A percentile compares a stretch with the other conserved stretches of the same genome.
These are phyloP conservation scores for Arvicanthis niloticus DNA, from an alignment of 2,113 vertebrate genomes.

Conservation along the genomic window DNA sequence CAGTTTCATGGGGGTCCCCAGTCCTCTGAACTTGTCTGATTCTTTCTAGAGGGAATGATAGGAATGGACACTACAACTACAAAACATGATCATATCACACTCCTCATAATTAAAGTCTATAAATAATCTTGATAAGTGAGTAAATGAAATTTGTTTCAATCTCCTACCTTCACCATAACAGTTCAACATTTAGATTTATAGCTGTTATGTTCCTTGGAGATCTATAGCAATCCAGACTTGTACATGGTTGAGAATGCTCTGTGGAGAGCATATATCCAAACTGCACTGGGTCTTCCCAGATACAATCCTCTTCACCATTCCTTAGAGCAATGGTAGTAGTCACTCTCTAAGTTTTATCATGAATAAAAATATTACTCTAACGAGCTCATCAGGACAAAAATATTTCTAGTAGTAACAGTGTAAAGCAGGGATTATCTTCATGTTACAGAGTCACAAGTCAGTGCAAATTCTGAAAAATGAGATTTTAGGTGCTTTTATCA, in stretches of 20 bases:
- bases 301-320: fast-evolving
- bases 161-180: background rate
- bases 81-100: background rate
- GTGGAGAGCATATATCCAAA: background rate
- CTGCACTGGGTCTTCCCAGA: background rate
- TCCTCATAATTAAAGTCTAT: background rate
- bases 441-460: background rate
- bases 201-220: background rate
- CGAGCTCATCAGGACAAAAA: background rate
- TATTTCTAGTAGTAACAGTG: background rate
- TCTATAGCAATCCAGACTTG: background rate
- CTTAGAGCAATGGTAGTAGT: background rate
- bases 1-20: background rate
- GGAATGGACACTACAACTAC: background rate
- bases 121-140: background rate
- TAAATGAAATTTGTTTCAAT: background rate
- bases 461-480: background rate
- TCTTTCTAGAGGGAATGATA: background rate
- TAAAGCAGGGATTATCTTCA: background rate
- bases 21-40: background rate
- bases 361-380: background rate
- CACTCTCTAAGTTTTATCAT: background rate
- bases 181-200: background rate
- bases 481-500: background rate
- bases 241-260: background rate